A percentile compares a stretch with the other conserved stretches of the same genome.
Conservation (phyloP, 2,797 vertebrate species). For the Sebastes wilsoni region DNA sequence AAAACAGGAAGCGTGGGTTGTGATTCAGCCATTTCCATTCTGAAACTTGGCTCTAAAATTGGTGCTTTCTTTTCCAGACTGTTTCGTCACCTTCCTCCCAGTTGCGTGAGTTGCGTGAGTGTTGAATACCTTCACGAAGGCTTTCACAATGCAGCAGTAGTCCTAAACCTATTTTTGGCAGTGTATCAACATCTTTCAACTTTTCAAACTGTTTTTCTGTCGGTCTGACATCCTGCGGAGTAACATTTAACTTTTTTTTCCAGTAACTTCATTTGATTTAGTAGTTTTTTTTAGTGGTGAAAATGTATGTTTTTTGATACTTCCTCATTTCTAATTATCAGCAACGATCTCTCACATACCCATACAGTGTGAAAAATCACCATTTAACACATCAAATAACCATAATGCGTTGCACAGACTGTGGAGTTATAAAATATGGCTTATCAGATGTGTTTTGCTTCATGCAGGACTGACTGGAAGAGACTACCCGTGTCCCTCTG, state of each 20-base stretch:
- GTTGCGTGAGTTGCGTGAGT: background rate
- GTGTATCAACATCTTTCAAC: background rate
- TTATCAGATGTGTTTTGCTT: slow-evolving; percentile 28
- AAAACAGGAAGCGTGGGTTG: slow-evolving; percentile 74
- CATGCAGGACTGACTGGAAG: background rate
- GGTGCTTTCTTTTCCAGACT: slow-evolving; percentile 43
- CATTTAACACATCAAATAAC: background rate
- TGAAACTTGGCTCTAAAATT: slow-evolving; percentile 66
- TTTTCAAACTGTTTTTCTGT: background rate
- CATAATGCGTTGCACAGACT: background rate
- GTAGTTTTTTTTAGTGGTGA: background rate
- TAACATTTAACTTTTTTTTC: background rate
- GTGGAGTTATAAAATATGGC: background rate
- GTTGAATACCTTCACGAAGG: slow-evolving; percentile 7
- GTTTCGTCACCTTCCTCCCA: slow-evolving; percentile 58
- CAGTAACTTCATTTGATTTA: background rate
- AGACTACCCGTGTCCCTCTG: background rate
- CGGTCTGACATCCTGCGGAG: background rate
- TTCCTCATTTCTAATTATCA: background rate
- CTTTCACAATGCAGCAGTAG: slow-evolving; percentile 11
- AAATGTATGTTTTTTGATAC: background rate
- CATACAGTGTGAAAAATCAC: background rate
- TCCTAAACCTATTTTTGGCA: background rate
- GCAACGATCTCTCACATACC: background rate
- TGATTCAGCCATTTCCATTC: slow-evolving; percentile 74